A percentile compares a stretch with the other conserved stretches of the same genome.
Evolutionary conservation across 2,113 vertebrate species (phyloP).

Genomic region (Heterocephalus glaber): DNA sequence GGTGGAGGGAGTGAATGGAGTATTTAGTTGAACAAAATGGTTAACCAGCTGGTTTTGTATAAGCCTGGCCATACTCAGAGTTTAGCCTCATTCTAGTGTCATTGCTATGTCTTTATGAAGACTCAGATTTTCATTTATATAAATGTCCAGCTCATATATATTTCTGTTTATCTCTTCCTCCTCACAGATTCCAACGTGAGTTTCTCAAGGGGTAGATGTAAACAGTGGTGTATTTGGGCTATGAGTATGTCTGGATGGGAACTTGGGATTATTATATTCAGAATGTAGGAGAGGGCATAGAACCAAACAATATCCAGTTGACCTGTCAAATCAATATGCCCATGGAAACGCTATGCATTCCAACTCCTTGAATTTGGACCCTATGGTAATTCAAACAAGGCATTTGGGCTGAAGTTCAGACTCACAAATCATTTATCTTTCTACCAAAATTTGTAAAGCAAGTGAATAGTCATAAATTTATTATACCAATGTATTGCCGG

Average conservation of each 20-base stretch:
- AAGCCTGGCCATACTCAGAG: constrained; percentile 39
- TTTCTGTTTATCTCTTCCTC: constrained; percentile 69
- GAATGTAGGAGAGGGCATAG: neutral
- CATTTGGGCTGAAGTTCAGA: neutral
- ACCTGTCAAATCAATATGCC: neutral
- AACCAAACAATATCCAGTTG: neutral
- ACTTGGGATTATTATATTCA: neutral
- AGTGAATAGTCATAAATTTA: constrained; percentile 21
- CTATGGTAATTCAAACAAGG: constrained; percentile 29
- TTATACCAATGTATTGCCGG: neutral
- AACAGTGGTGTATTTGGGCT: constrained; percentile 31
- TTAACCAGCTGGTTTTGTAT: neutral
- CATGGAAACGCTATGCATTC: neutral
- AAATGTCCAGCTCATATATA: constrained; percentile 46
- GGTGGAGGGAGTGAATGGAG: neutral
- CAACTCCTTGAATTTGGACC: constrained; percentile 3
- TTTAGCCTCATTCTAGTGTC: constrained; percentile 26
- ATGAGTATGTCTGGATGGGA: constrained; percentile 3
- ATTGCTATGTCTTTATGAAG: constrained; percentile 21
- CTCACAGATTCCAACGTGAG: constrained; percentile 66
- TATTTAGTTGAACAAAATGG: constrained; percentile 9
- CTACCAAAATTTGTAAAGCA: constrained; percentile 2
- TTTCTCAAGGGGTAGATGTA: constrained; percentile 70
- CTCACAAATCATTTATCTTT: constrained; percentile 55
- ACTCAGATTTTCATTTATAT: constrained; percentile 19